phyloP scores from a whole-genome alignment of 2,888 invertebrate genomes.

The Malthinus flaveolus region DNA sequence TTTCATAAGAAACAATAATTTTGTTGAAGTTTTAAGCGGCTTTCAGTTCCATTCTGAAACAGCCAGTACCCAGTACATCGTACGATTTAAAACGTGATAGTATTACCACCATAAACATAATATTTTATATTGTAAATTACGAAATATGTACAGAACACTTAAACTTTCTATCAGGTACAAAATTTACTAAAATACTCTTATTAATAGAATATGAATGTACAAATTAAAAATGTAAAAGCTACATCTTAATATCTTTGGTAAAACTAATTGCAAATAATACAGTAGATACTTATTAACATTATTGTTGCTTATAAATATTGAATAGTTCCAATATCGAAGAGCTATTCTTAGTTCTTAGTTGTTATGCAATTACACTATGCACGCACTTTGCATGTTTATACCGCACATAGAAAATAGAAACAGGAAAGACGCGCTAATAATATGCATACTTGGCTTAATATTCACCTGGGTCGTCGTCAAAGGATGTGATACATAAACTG shows the following conservation, averaged over 20 bases:
- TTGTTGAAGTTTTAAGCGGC: too few relatives aligned
- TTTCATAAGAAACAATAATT: too few relatives aligned
- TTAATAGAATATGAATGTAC: conserved; percentile 8
- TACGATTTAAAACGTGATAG: too few relatives aligned
- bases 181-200: conserved; percentile 13
- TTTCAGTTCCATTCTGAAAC: too few relatives aligned
- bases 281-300: neutral
- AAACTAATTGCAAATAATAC: conserved; percentile 9
- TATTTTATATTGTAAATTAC: neutral
- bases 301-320: conserved; percentile 16
- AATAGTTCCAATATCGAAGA: conserved; percentile 15
- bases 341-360: conserved; percentile 34
- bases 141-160: conserved; percentile 9
- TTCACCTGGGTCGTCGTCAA: conserved; percentile 40
- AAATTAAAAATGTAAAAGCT: neutral
- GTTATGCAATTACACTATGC: conserved; percentile 33
- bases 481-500: conserved; percentile 44
- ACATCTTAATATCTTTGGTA: conserved; percentile 5
- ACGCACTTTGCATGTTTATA: conserved; percentile 33
- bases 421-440: conserved; percentile 43
- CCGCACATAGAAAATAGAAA: conserved; percentile 29
- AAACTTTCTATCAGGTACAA: conserved; percentile 25
- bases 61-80: neutral
- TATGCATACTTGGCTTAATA: conserved; percentile 43
- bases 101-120: too few relatives aligned